A percentile compares a stretch with the other conserved stretches of the same genome.
Conservation (phyloP, 1,140 invertebrate genomes). For the Vanessa atalanta region DNA sequence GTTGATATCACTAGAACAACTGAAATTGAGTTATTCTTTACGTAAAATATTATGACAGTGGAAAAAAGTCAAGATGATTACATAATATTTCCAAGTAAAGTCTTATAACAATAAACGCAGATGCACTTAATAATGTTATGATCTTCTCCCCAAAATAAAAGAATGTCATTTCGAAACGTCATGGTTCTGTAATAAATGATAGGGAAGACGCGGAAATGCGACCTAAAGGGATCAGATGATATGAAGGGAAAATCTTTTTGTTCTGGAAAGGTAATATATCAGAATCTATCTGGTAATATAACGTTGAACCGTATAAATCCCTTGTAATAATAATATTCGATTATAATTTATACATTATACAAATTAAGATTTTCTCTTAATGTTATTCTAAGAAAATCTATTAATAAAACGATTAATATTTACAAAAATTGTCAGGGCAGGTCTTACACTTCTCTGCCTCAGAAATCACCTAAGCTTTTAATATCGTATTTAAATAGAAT, state of each 20-base stretch:
- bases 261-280: constrained; percentile 37
- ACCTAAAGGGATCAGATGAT: constrained; percentile 34
- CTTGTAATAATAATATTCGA: neutral
- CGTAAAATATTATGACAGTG: too few species aligned
- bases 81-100: too few species aligned
- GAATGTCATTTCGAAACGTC: constrained; percentile 15
- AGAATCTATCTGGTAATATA: constrained; percentile 14
- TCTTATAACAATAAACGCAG: neutral
- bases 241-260: constrained; percentile 39
- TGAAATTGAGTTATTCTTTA: too few species aligned
- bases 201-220: constrained; percentile 26
- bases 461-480: too few species aligned
- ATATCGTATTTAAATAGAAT: too few species aligned
- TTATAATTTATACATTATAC: neutral
- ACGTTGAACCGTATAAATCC: neutral
- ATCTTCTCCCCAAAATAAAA: constrained; percentile 8
- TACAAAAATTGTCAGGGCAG: too few species aligned
- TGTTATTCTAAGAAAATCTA: too few species aligned
- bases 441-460: too few species aligned
- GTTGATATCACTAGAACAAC: too few species aligned
- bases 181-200: constrained; percentile 40
- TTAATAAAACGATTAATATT: too few species aligned
- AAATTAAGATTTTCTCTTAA: too few species aligned
- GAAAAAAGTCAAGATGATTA: too few species aligned
- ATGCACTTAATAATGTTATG: constrained; percentile 7